A percentile compares a stretch with the other conserved stretches of the same genome.
Evolutionary conservation across 2,113 vertebrate species (phyloP).

Genomic region (Desmodus rotundus): DNA sequence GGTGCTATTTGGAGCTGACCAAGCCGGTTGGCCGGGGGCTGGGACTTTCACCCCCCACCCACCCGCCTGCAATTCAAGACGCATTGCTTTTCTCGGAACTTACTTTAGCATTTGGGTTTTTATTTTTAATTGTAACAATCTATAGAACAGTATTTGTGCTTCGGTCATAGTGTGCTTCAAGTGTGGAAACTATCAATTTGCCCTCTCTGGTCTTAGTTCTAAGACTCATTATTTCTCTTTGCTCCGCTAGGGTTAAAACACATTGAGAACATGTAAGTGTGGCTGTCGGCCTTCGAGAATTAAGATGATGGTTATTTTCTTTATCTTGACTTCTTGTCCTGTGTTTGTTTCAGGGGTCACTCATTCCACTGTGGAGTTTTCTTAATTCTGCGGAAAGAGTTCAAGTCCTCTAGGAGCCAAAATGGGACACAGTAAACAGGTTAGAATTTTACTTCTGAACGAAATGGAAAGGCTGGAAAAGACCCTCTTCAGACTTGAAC

Average conservation of each 20-base stretch:
- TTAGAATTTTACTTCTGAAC: conserved; percentile 83
- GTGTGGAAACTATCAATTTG: background rate
- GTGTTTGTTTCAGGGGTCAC: conserved; percentile 68
- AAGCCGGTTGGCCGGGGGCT: background rate
- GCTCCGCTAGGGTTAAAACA: conserved; percentile 11
- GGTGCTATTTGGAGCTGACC: conserved; percentile 18
- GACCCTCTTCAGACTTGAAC: conserved; percentile 90
- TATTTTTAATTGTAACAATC: background rate
- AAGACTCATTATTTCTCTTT: background rate
- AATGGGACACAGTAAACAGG: conserved; percentile 83
- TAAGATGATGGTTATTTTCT: background rate
- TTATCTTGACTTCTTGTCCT: conserved; percentile 58
- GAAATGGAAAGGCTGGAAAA: conserved; percentile 91
- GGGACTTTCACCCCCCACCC: background rate
- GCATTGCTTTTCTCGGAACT: background rate
- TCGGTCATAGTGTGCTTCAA: background rate
- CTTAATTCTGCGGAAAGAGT: conserved; percentile 65
- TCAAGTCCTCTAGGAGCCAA: conserved; percentile 65
- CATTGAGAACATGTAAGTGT: conserved; percentile 64
- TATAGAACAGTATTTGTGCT: background rate
- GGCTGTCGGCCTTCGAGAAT: background rate
- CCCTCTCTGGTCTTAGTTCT: background rate
- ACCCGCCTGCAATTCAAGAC: background rate
- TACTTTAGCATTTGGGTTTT: background rate
- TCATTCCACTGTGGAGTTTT: conserved; percentile 32